phyloP scores from a whole-genome alignment of 1,140 invertebrate genomes.

The Lasaia peninsularis region DNA sequence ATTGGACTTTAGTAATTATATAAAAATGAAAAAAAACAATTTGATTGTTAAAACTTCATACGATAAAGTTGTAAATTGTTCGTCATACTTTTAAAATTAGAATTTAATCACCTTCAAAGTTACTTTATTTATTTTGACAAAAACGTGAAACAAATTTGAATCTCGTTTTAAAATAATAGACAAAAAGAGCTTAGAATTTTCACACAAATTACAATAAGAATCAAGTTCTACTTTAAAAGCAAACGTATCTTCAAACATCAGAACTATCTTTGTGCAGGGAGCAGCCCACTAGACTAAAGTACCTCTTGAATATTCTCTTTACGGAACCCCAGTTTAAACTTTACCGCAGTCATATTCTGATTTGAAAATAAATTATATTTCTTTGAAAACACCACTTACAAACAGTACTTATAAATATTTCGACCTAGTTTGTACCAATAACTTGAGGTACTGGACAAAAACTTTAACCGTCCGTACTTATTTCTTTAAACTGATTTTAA shows the following conservation, averaged over 20 bases:
- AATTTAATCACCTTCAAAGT: too few relatives aligned
- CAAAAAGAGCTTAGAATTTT: not conserved
- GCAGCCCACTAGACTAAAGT: not conserved
- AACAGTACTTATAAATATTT: conserved; percentile 12
- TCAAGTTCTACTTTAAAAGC: not conserved
- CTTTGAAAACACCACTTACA: conserved; percentile 11
- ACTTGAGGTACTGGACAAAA: conserved; percentile 2
- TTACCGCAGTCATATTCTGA: conserved; percentile 3
- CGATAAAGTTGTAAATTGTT: too few relatives aligned
- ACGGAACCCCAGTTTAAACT: conserved; percentile 1
- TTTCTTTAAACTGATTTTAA: conserved; percentile 7
- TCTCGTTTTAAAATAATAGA: too few relatives aligned
- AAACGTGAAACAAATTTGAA: too few relatives aligned
- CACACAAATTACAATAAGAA: not conserved
- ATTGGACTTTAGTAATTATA: too few relatives aligned
- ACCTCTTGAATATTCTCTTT: not conserved
- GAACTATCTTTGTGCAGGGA: not conserved
- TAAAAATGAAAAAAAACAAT: too few relatives aligned
- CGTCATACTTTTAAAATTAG: too few relatives aligned
- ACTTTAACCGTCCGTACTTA: conserved; percentile 11
- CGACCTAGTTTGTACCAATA: conserved; percentile 11
- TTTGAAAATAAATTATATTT: conserved; percentile 11
- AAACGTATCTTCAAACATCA: not conserved
- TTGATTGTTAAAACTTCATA: too few relatives aligned
- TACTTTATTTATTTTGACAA: too few relatives aligned